A percentile compares a stretch with the other conserved stretches of the same genome.
Conservation (phyloP, 2,113 vertebrate genomes). For the Tupaia chinensis region DNA sequence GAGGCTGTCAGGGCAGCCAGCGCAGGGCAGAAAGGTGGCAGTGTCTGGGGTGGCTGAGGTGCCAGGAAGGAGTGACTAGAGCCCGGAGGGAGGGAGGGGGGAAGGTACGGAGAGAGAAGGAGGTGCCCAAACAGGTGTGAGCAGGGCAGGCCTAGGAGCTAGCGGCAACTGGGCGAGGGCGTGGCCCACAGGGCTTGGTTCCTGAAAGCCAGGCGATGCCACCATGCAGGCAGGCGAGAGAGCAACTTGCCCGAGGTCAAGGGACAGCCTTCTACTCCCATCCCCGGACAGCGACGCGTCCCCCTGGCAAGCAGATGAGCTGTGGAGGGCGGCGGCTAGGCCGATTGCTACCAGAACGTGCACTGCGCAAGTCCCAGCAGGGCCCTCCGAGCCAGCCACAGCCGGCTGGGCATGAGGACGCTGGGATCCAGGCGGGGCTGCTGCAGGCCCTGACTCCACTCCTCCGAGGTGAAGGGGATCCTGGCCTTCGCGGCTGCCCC, state of each 20-base stretch:
- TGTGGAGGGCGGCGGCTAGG: too few relatives aligned
- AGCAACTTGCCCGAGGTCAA: background rate
- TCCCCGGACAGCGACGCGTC: background rate
- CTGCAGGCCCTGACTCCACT: background rate
- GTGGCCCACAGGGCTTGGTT: background rate
- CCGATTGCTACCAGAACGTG: too few relatives aligned
- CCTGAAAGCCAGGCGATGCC: background rate
- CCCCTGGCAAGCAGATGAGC: background rate
- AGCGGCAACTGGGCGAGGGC: background rate
- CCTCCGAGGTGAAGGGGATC: accelerated
- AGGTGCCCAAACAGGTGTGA: background rate
- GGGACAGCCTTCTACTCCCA: background rate
- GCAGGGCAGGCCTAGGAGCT: background rate
- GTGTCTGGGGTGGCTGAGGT: background rate
- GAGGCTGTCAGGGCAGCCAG: background rate
- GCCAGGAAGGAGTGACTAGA: accelerated
- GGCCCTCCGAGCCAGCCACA: background rate
- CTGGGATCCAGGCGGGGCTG: background rate
- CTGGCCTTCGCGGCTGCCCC: background rate
- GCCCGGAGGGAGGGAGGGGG: background rate
- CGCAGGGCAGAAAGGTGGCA: background rate
- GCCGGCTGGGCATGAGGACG: background rate
- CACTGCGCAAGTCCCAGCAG: conserved; percentile 12
- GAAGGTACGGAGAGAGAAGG: background rate
- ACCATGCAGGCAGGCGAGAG: background rate